A percentile compares a stretch with the other conserved stretches of the same genome.
These are phyloP conservation scores for Syrmaticus mikado DNA, from an alignment of 2,113 vertebrate species.

Conservation along the genomic window DNA sequence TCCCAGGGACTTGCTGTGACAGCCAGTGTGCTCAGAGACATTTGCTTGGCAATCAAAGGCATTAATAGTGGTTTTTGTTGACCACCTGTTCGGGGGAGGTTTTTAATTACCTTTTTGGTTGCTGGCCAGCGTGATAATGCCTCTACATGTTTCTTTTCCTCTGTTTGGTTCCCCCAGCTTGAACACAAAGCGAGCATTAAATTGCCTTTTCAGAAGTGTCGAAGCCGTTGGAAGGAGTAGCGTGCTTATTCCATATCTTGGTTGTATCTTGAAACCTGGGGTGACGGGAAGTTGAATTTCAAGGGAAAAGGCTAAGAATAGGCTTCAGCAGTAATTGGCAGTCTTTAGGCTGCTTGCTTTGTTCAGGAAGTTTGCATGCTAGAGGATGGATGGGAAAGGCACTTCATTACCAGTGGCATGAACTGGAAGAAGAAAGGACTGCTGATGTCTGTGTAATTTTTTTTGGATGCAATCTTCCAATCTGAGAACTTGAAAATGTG, in stretches of 20 bases:
- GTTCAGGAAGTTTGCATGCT: fast-evolving
- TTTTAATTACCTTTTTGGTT: slow-evolving; percentile 70
- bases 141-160: slow-evolving; percentile 2
- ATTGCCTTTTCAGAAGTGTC: slow-evolving; percentile 18
- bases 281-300: not conserved
- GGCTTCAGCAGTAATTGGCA: not conserved
- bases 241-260: not conserved
- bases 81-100: slow-evolving; percentile 55
- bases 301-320: not conserved
- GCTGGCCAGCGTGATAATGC: slow-evolving; percentile 42
- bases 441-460: fast-evolving
- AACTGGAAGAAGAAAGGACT: not conserved
- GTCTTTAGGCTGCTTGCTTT: fast-evolving
- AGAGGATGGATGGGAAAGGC: not conserved
- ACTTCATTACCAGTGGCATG: not conserved
- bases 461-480: fast-evolving
- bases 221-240: not conserved
- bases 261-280: not conserved
- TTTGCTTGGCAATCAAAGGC: slow-evolving; percentile 4
- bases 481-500: fast-evolving
- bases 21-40: slow-evolving; percentile 24
- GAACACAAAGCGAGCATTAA: slow-evolving; percentile 47
- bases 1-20: slow-evolving; percentile 58
- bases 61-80: not conserved
- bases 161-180: slow-evolving; percentile 38